Evolutionary conservation across 2,888 invertebrate species (phyloP).

Genomic region (Phaonia tiefii): DNA sequence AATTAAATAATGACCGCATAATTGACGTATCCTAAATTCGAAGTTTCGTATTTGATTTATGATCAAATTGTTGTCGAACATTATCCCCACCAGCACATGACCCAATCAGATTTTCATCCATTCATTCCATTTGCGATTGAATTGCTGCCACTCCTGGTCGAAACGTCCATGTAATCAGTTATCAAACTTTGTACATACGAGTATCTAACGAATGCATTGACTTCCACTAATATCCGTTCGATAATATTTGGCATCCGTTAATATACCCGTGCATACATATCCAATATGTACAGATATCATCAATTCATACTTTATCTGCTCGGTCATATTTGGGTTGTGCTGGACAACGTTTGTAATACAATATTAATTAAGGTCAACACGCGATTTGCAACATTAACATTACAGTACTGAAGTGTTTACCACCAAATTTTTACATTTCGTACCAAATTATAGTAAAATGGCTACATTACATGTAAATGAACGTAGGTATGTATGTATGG

Average conservation of each 20-base stretch:
- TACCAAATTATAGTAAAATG: background rate
- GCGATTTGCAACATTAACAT: slow-evolving; percentile 44
- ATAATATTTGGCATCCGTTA: slow-evolving; percentile 10
- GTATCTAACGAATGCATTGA: no score
- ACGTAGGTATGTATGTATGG: no score
- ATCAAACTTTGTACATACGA: no score
- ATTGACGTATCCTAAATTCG: background rate
- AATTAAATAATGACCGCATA: background rate
- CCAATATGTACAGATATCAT: no score
- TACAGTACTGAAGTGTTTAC: slow-evolving; percentile 58
- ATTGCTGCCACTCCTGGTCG: no score
- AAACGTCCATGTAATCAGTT: no score
- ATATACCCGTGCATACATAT: background rate
- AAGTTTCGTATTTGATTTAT: background rate
- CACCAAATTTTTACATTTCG: slow-evolving; percentile 31
- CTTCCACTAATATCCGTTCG: slow-evolving; percentile 11
- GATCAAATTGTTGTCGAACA: background rate
- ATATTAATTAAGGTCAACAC: slow-evolving; percentile 62
- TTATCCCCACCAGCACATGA: background rate
- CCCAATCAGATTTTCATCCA: no score
- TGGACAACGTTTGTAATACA: slow-evolving; percentile 46
- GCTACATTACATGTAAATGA: no score
- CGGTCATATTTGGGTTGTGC: background rate
- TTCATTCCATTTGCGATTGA: no score
- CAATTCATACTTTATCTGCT: background rate